phyloP scores from a whole-genome alignment of 2,113 vertebrate genomes.

The Climacteris rufus region DNA sequence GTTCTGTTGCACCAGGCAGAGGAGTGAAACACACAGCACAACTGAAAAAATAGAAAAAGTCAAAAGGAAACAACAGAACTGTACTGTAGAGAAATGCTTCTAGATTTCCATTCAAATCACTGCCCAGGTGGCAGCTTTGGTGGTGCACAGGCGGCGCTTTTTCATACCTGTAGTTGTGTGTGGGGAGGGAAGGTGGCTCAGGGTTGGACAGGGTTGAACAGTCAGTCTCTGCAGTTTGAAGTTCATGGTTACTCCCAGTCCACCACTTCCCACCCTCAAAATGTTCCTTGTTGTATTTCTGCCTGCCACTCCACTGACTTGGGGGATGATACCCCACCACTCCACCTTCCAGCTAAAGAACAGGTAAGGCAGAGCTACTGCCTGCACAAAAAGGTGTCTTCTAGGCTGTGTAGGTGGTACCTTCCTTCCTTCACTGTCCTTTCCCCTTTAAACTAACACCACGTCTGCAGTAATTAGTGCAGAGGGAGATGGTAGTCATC shows the following conservation, averaged over 20 bases:
- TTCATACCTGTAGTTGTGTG: background rate
- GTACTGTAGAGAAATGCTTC: background rate
- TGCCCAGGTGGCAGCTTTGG: background rate
- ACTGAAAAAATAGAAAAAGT: background rate
- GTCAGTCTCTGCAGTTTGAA: background rate
- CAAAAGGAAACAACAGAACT: background rate
- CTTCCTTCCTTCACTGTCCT: background rate
- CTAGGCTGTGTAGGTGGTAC: background rate
- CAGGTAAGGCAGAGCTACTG: slow-evolving; percentile 44
- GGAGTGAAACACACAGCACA: background rate
- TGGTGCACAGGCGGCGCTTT: background rate
- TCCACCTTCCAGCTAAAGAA: slow-evolving; percentile 5
- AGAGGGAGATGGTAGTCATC: background rate
- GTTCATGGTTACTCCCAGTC: background rate
- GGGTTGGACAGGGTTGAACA: background rate
- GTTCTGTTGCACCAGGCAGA: background rate
- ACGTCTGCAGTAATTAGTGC: background rate
- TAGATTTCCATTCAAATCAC: background rate
- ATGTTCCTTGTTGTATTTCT: slow-evolving; percentile 44
- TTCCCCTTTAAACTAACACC: background rate
- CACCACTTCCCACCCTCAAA: background rate
- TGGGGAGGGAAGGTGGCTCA: background rate
- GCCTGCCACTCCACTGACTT: background rate
- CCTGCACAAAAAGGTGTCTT: background rate
- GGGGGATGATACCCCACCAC: background rate